Conservation (phyloP, 2,113 vertebrate species). For the Podarcis muralis region DNA sequence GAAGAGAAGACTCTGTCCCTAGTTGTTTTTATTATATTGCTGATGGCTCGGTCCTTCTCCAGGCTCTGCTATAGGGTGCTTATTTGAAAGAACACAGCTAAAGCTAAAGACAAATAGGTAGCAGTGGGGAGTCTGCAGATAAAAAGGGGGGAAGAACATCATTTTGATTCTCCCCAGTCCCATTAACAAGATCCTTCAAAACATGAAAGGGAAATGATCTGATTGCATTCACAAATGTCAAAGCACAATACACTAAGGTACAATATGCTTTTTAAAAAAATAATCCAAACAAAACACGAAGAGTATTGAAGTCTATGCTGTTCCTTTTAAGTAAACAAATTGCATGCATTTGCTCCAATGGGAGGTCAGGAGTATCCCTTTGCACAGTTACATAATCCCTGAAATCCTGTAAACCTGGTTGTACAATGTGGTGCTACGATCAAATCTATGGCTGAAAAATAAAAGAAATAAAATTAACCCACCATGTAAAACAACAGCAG, state of each 20-base stretch:
- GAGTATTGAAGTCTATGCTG: slow-evolving; percentile 31
- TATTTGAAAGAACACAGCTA: slow-evolving; percentile 9
- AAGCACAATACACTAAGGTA: slow-evolving; percentile 10
- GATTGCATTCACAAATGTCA: not conserved
- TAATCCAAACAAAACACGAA: slow-evolving; percentile 17
- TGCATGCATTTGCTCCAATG: slow-evolving; percentile 43
- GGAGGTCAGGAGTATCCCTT: slow-evolving; percentile 56
- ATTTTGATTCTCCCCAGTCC: slow-evolving; percentile 17
- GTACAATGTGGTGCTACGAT: not conserved
- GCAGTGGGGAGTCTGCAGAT: not conserved
- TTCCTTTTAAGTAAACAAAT: slow-evolving; percentile 53
- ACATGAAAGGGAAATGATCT: not conserved
- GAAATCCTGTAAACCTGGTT: slow-evolving; percentile 36
- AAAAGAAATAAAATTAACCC: not conserved
- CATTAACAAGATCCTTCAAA: slow-evolving; percentile 10
- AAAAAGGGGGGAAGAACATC: not conserved
- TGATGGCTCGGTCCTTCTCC: not conserved
- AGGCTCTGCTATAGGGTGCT: not conserved
- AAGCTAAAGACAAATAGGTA: slow-evolving; percentile 16
- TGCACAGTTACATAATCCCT: slow-evolving; percentile 33
- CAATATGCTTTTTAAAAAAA: no score
- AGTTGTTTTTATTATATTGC: not conserved
- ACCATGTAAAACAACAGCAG: accelerated
- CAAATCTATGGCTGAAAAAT: not conserved
- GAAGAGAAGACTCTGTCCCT: not conserved